Base-by-base conservation (phyloP, 2,797 vertebrate genomes). In the Acropternis orthonyx region DNA sequence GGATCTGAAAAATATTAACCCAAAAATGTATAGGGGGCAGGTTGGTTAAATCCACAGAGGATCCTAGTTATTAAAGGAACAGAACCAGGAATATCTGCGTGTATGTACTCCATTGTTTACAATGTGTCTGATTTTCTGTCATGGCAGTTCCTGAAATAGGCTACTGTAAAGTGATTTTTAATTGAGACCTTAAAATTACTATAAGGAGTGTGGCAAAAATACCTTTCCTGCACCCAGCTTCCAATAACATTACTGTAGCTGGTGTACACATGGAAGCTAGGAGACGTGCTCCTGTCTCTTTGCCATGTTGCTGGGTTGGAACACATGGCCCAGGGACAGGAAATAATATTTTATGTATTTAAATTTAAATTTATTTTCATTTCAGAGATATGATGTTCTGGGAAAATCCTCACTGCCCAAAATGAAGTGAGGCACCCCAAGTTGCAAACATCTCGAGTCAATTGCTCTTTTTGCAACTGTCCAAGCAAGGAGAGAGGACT, bases 61-160 rank as follows among this genome's bases (percentile, higher is more conserved):
- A 39, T 86, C 17, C 4, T 17, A 23, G 12, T 14, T 39, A 10
- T 43, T 36, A 44, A 65, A 14, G 9, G 12, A 95, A 59, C 27
- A 27, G 30, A 85, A 74, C 73, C 1, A 20, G 6, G 44, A 78
- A 46, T 78, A 51, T 30, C 44, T 71, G 30, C 14, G 8, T 6
- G 2, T 9, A 26, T 1, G 0, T 54, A 41, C 14, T n/a, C 23
- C 6, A 2, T 17, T 2, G 2, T 59, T 7, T 24, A 11, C 15
- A n/a, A n/a, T 28, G 10, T 12, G 68, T 65, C 6, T 30, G 9
- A 46, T 22, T 63, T 71, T 74, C 69, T 75, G 32, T 58, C 3
- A 0, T 46, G 7, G 10, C 8, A 44, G 26, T 23, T 84, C 34
- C n/a, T 83, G 73, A 71, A 86, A 56, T n/a, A 34, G 59, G 36